Evolutionary conservation across 2,797 vertebrate genomes (phyloP).

Genomic region (Falco columbarius): DNA sequence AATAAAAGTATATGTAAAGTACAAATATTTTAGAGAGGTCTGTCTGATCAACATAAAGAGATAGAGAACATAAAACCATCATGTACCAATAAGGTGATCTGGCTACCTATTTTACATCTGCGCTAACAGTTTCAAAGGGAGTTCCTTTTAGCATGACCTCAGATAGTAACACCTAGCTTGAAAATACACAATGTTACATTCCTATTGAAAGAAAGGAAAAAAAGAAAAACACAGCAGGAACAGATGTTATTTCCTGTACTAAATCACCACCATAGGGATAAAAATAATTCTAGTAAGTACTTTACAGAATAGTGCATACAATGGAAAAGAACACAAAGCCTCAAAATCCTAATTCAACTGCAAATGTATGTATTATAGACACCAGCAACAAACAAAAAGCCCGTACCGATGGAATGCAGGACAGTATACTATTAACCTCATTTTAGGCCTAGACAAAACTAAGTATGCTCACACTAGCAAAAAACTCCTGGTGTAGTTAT

Average conservation of each 20-base stretch:
- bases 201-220: slow-evolving; percentile 12
- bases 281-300: slow-evolving; percentile 22
- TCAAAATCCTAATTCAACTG: neutral
- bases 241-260: slow-evolving; percentile 44
- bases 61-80: neutral
- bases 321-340: neutral
- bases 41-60: neutral
- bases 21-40: neutral
- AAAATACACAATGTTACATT: slow-evolving; percentile 38
- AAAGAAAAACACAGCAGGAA: slow-evolving; percentile 31
- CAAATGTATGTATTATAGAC: neutral
- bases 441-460: neutral
- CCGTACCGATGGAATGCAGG: neutral
- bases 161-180: neutral
- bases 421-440: neutral
- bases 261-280: neutral
- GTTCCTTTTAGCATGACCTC: neutral
- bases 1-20: neutral
- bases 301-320: neutral
- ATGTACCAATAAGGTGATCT: neutral
- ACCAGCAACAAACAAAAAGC: neutral
- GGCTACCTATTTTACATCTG: neutral
- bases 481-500: neutral
- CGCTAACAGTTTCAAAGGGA: neutral
- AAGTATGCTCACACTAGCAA: neutral